Base-by-base conservation (phyloP, 2,113 vertebrate genomes). In the Xerus inauris region DNA sequence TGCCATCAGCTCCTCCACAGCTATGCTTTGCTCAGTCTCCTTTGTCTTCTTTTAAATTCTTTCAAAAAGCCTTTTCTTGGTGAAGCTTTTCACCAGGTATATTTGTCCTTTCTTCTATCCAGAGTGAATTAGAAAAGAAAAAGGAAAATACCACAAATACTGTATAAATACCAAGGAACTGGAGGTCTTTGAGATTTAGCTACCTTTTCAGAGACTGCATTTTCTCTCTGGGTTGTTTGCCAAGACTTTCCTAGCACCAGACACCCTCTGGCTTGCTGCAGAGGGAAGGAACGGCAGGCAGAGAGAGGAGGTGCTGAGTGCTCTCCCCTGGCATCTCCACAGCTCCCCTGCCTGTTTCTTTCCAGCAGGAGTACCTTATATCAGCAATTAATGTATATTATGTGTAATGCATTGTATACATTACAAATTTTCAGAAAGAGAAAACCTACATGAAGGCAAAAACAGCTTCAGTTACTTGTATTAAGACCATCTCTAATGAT, bases 211-310 rank as follows among this genome's bases (percentile, higher is more conserved):
- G 62, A 94, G 76, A 87, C 51, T 47, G 28, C 26, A 32, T 94
- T 95, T 97, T 96, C 87, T 93, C 59, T 71, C 67, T 49, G 54
- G 79, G 89, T 94, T 96, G 86, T 94, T 92, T 96, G 96, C 75
- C 93, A 93, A 86, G 84, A 79, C 64, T 80, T 40, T 65, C 40
- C 57, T 5, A 67, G 73, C 24, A 47, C n/a, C n/a, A 83, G 82
- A 72, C 8, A 3, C 71, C 72, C 38, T 35, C 93, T 89, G 94
- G 82, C 75, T 89, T 3, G 0, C 8, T 59, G 72, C 38, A 45
- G 84, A 95, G 73, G 73, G 71, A 87, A 93, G 38, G 35, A 1
- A 80, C 17, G 47, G 73, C 65, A 35, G 20, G 57, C 22, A 13
- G 51, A 40, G 40, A 5, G 45, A 45, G 2, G 42, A 45, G 17